A percentile compares a stretch with the other conserved stretches of the same genome.
Conservation (phyloP, 2,888 invertebrate species). For the Aphidoletes aphidimyza region DNA sequence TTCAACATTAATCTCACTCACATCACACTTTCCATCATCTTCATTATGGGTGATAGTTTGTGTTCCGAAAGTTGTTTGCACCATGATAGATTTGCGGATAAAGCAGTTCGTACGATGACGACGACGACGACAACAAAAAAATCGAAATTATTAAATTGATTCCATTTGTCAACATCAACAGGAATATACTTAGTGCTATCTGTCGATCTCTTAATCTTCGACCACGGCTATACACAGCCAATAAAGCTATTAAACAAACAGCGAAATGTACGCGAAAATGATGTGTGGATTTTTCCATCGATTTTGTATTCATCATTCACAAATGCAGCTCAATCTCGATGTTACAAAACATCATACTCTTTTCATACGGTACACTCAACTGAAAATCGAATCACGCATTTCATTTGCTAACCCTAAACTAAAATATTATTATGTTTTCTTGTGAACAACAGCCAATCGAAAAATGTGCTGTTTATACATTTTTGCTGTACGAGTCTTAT, state of each 20-base stretch:
- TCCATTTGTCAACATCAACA: conserved; percentile 39
- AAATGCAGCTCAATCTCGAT: neutral
- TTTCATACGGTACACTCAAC: neutral
- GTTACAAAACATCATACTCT: neutral
- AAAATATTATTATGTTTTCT: conserved; percentile 46
- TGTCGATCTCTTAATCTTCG: conserved; percentile 39
- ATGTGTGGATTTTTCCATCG: neutral
- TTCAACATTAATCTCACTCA: conserved; percentile 6
- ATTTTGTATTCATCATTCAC: neutral
- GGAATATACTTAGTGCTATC: conserved; percentile 15
- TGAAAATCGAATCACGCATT: neutral
- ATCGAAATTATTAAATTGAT: neutral
- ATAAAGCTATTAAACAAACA: conserved; percentile 15
- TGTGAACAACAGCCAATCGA: conserved; percentile 7
- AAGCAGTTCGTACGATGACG: too few species aligned
- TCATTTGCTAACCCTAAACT: neutral
- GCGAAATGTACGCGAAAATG: neutral
- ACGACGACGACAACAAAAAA: neutral
- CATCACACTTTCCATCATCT: conserved; percentile 3
- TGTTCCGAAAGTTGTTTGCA: neutral
- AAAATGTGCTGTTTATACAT: conserved; percentile 1
- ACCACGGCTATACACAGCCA: neutral
- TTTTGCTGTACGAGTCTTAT: neutral
- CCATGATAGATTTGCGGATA: neutral
- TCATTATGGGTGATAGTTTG: neutral